Base-by-base conservation (phyloP, 2,113 vertebrate species). In the Sceloporus undulatus region DNA sequence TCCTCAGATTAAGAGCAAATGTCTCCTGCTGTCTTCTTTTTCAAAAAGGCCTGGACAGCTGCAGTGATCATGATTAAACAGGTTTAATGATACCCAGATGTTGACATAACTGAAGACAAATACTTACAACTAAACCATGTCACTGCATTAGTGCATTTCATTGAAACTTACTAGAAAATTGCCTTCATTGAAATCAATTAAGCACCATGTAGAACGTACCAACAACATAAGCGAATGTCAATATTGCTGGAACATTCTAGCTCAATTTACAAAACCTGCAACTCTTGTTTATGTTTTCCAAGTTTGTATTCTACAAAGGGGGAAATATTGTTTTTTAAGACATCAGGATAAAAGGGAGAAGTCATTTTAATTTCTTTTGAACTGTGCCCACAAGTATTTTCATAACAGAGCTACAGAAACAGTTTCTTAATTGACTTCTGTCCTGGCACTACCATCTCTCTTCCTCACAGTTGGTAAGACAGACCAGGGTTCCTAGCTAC, bases 51-150 rank as follows among this genome's bases (percentile, higher is more conserved):
- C 40, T 82, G 65, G 87, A n/a, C 81, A 54, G 59, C 59, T 62
- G 3, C 59, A 62, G 81, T 59, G 77, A 56, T 59, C 54, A 77
- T 88, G 75, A 88, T 88, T 88, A 84, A 84, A 82, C 29, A 54
- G 82, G 74, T 56, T 84, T 84, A 88, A 88, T 84, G 87, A 42
- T 62, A 84, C 74, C n/a, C 59, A 88, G 74, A 88, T 88, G 81
- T 40, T 83, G 74, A 76, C 74, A 83, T 70, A 76, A 54, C 73
- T 42, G 79, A 88, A 76, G 56, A 82, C 66, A 88, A 83, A 68
- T 78, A 78, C 87, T 78, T 84, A 84, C 40, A 88, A 88, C 81
- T 78, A 74, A 88, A 56, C 73, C 66, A 21, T 84, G 78, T 88
- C 23, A 70, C 87, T 84, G 74, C 87, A 88, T 88, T 88, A 88